These are phyloP conservation scores for Sarcophaga carnaria DNA, from an alignment of 2,888 invertebrate species.

Conservation along the genomic window DNA sequence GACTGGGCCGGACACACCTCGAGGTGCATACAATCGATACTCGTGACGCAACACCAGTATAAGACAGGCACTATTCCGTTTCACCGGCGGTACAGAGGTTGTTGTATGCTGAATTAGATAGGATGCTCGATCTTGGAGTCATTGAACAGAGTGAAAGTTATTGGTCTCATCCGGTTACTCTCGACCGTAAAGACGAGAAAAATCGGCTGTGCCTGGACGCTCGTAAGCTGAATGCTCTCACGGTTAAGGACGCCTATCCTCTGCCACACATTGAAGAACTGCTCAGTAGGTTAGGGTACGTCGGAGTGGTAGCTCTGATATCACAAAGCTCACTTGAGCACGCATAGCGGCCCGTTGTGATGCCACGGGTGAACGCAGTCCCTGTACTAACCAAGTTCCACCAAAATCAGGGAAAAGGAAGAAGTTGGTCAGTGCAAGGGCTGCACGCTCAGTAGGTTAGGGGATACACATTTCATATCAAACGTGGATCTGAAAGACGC, in stretches of 20 bases:
- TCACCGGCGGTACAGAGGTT: not conserved
- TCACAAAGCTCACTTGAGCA: too few species aligned
- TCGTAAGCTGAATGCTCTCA: conserved; percentile 44
- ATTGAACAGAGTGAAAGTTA: conserved; percentile 32
- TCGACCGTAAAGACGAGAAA: conserved; percentile 43
- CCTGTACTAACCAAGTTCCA: too few species aligned
- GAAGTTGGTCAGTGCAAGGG: too few species aligned
- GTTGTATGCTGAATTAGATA: conserved; percentile 26
- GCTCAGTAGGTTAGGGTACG: too few species aligned
- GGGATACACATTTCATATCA: conserved; percentile 30
- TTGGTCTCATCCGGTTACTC: conserved; percentile 41
- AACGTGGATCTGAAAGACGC: conserved; percentile 27
- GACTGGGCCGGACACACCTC: too few species aligned
- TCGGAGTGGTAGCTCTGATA: too few species aligned
- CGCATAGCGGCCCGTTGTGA: too few species aligned
- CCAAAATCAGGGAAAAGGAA: too few species aligned
- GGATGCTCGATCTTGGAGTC: conserved; percentile 42
- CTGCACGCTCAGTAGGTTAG: conserved; percentile 26
- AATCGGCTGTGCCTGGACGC: conserved; percentile 50
- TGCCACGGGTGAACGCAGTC: too few species aligned
- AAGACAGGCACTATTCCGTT: too few species aligned
- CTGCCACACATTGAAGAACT: conserved; percentile 31
- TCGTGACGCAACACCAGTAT: too few species aligned
- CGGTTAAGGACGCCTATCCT: conserved; percentile 47
- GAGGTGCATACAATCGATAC: too few species aligned